Evolutionary conservation across 2,113 vertebrate species (phyloP), one percentile per base, ranked within the genome.

Genomic region (Chaetorhynchus papuensis): DNA sequence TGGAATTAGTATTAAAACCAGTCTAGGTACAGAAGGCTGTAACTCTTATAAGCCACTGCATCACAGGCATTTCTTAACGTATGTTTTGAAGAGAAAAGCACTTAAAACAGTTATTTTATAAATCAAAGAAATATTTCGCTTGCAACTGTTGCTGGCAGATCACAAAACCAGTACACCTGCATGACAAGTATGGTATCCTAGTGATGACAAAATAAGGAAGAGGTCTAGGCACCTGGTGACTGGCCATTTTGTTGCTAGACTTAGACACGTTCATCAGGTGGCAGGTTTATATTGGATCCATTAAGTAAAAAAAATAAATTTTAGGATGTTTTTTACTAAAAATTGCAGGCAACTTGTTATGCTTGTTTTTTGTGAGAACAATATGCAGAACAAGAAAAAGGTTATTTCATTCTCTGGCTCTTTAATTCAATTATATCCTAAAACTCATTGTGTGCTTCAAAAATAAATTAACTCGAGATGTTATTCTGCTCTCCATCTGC

Each of bases 391-490:
- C 19, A 83, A 41, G 61, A 84, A 82, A 94, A 90, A 91, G 76
- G 70, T 97, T 91, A 68, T 96, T 87, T 84, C 92, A 75, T 83
- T 35, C 59, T 95, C 69, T 94, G 77, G 91, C n/a, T 97, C 78
- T 91, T 91, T 97, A 98, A 98, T 98, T 98, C 96, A 98, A 97
- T 98, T 98, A 97, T 97, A 97, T 97, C 63, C 95, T 96, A 97
- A 97, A 97, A 84, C 94, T 97, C 95, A 97, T 95, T 97, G 94
- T 97, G 92, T 94, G 93, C 86, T 97, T 97, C 96, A 97, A 98
- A 98, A 98, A 98, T 97, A 98, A 98, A 98, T 98, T 97, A 97
- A 96, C 98, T 97, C 9, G 96, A 97, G 95, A 97, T 97, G 97
- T 97, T 98, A 83, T 95, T 97, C 96, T 61, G 52, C 49, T 97